phyloP scores from a whole-genome alignment of 1,140 invertebrate genomes.

The Neuroterus valhalla region DNA sequence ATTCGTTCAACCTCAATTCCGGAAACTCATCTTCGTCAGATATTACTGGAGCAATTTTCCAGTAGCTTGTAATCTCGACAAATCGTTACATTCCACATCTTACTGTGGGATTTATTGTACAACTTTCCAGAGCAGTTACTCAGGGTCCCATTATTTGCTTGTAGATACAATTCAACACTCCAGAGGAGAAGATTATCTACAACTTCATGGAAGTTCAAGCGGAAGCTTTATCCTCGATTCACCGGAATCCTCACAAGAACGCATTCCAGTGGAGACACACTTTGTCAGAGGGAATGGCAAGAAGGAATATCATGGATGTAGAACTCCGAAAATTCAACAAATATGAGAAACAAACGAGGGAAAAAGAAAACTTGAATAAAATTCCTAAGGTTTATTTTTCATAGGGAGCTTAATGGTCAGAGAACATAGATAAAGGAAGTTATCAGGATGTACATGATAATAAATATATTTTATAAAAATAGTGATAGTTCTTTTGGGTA shows the following conservation, averaged over 20 bases:
- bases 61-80: constrained; percentile 33
- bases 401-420: neutral
- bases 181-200: constrained; percentile 56
- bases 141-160: constrained; percentile 6
- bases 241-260: constrained; percentile 42
- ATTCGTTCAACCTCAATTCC: neutral
- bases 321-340: constrained; percentile 36
- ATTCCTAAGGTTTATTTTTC: neutral
- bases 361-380: constrained; percentile 12
- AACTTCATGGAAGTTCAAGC: constrained; percentile 55
- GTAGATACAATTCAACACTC: constrained; percentile 31
- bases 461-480: too few relatives aligned
- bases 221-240: constrained; percentile 47
- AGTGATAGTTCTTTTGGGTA: too few relatives aligned
- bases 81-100: constrained; percentile 2
- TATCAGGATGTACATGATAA: too few relatives aligned
- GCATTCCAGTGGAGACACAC: constrained; percentile 55
- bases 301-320: constrained; percentile 46
- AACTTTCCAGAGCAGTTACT: neutral
- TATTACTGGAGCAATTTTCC: constrained; percentile 8
- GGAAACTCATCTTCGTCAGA: neutral
- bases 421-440: too few relatives aligned
- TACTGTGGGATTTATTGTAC: constrained; percentile 30
- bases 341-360: neutral
- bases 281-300: constrained; percentile 45